Base-by-base conservation (phyloP, 2,888 invertebrate genomes). In the Yponomeuta sedellus region DNA sequence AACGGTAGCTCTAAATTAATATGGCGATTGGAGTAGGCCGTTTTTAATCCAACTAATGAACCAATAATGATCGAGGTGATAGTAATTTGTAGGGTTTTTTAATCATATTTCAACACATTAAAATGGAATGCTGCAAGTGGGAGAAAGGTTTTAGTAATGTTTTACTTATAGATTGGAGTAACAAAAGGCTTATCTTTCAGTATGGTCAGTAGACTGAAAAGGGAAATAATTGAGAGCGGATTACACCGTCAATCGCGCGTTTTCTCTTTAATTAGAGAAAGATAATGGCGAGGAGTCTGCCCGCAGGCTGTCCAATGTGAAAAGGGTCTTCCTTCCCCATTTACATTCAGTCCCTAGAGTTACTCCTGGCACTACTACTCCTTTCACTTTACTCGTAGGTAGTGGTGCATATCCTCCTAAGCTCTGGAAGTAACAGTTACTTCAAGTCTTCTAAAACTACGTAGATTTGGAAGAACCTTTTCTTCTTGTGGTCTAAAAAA, bases 221-320 rank as follows among this genome's bases (percentile, higher is more conserved):
- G 4, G 61, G 59, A 64, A 44, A 59, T 61, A 64, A 67, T 59
- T 58, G 28, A 64, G 52, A 52, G 22, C 59, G 59, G 64, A 66
- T 66, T 64, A 67, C 65, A 57, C 61, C 39, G 57, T 11, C 64
- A 61, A 64, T 62, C 52, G 11, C 44, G 40, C 20, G 56, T 19
- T 57, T 66, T 70, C 70, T 73, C 71, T 72, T 72, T 73, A 75
- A 71, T 65, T 65, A 65, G 65, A 52, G 8, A 52, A 1, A 52
- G 44, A 52, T 52, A 52, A 52, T 52, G 44, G 44, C 16, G 44
- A 52, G 44, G 44, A 12, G 44, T 12, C 44, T 52, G 44, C 16
- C 44, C 44, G 58, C 58, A 19, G 58, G 58, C 58, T 58, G 58
- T 16, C 44, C 16, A 16, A 16, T 2, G 44, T 52, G 44, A 52